Percentiles rank a stretch among this genome's conserved stretches.
phyloP scores from a whole-genome alignment of 2,888 invertebrate genomes.

The Selenia dentaria region DNA sequence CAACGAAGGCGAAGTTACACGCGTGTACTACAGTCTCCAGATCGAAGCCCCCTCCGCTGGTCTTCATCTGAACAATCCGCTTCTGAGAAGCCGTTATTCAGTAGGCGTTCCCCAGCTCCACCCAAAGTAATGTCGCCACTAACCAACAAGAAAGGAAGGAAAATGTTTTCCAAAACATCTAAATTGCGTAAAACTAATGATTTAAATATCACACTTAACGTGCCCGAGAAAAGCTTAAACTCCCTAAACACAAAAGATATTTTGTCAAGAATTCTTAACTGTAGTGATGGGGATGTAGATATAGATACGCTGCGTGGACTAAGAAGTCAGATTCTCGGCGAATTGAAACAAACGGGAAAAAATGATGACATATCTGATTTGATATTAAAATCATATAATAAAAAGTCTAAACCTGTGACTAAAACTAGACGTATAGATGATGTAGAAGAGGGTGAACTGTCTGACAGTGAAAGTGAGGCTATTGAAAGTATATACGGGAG shows the following conservation, averaged over 20 bases:
- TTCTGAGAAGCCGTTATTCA: slow-evolving; percentile 55
- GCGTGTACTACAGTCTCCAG: slow-evolving; percentile 71
- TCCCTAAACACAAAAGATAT: slow-evolving; percentile 74
- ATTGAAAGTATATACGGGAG: slow-evolving; percentile 74
- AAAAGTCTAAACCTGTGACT: slow-evolving; percentile 37
- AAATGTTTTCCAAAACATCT: slow-evolving; percentile 51
- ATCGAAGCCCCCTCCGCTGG: slow-evolving; percentile 48
- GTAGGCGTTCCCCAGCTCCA: slow-evolving; percentile 59
- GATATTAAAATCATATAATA: slow-evolving; percentile 70
- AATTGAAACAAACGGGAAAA: slow-evolving; percentile 71
- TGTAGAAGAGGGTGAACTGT: slow-evolving; percentile 76
- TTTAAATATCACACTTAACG: slow-evolving; percentile 73
- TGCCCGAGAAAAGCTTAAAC: slow-evolving; percentile 69
- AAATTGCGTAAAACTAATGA: slow-evolving; percentile 50
- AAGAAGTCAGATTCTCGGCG: slow-evolving; percentile 73
- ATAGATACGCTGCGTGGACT: slow-evolving; percentile 76
- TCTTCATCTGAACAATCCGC: slow-evolving; percentile 21
- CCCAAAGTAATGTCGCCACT: slow-evolving; percentile 52
- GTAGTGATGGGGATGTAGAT: slow-evolving; percentile 73
- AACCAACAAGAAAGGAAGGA: slow-evolving; percentile 63
- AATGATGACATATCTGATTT: slow-evolving; percentile 76
- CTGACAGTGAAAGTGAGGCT: slow-evolving; percentile 76
- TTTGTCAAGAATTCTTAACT: slow-evolving; percentile 70
- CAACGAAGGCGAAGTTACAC: slow-evolving; percentile 56
- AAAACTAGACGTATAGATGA: slow-evolving; percentile 40